Conservation (phyloP, 2,797 vertebrate genomes). For the Nyctibius grandis region DNA sequence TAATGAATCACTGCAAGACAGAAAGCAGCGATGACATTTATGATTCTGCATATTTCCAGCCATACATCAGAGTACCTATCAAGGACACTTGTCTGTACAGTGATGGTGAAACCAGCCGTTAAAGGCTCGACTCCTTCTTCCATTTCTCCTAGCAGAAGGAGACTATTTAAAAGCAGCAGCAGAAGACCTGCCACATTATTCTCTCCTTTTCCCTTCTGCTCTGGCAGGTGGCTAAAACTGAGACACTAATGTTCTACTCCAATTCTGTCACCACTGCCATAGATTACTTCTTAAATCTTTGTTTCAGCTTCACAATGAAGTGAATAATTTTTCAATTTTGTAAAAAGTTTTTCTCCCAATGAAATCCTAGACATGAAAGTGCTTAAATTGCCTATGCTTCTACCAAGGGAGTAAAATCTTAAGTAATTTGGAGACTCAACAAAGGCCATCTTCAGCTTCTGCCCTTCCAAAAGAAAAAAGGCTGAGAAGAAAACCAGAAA, state of each 20-base stretch:
- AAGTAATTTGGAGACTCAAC: neutral
- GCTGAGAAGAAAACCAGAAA: neutral
- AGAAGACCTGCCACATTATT: neutral
- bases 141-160: neutral
- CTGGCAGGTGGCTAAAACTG: neutral
- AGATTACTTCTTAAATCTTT: neutral
- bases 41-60: neutral
- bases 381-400: neutral
- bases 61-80: neutral
- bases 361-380: neutral
- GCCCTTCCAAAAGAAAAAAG: neutral
- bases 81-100: neutral
- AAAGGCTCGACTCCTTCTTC: neutral
- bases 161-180: neutral
- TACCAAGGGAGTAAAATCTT: neutral
- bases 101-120: accelerated
- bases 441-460: neutral
- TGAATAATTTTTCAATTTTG: neutral
- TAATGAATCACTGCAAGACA: neutral
- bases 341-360: neutral
- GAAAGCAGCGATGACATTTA: neutral
- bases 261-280: neutral
- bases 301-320: neutral
- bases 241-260: neutral
- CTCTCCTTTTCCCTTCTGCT: neutral